Evolutionary conservation across 1,140 invertebrate genomes (phyloP), one percentile per base, ranked within the genome.

Genomic region (Acromyrmex heyeri): DNA sequence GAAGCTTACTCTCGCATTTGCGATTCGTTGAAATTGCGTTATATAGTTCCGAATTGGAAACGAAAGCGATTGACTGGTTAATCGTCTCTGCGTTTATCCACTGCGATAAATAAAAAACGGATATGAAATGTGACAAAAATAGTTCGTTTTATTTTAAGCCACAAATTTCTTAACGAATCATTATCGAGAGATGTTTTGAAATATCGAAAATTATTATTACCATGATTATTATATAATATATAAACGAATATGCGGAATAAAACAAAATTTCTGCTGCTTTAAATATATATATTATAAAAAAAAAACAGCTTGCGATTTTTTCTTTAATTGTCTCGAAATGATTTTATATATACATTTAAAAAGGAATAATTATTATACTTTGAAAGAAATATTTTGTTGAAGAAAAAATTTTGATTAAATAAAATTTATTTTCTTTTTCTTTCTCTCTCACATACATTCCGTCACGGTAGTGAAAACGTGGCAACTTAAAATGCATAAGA

Each of bases 381-480:
- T 3, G 8, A 44, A 44, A 44, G 24, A 44, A 10, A 44, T 10
- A 44, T 12, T 44, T 44, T 44, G 8, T 44, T 44, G 8, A 48
- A 27, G 14, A 48, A 48, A 16, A 16, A 48, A 24, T 24, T 24
- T 69, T 48, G 0, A 48, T 24, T 69, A 6, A 5, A 7, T 8
- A 30, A n/a, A 16, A 30, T 10, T 55, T 0, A 44, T 44, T 44
- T 44, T 44, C 10, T 12, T 12, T 16, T 57, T 57, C 8, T n/a
- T 34, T 65, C 8, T 65, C 30, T 34, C 62, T 18, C 62, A 12
- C 5, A 5, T n/a, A 30, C 55, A 61, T 82, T 73, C 55, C 30
- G 69, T 83, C 57, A 75, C n/a, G 44, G 69, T 48, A 55, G 16
- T 34, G 57, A 62, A 73, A 83, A 83, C 55, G 53, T 72, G 14